Conservation (phyloP, 2,113 vertebrate species). For the Cryptotis parvus region DNA sequence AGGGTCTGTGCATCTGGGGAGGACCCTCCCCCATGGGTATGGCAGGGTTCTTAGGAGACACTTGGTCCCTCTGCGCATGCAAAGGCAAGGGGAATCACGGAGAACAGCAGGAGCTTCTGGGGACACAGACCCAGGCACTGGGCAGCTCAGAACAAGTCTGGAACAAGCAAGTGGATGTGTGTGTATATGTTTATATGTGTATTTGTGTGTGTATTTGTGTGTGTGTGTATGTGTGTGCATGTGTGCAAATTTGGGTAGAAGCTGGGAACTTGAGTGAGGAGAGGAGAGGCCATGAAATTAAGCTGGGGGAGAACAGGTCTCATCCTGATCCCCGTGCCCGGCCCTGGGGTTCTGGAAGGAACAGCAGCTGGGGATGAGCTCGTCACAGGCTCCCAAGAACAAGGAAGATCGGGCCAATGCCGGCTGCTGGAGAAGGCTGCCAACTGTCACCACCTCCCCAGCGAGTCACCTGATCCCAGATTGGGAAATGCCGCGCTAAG, state of each 20-base stretch:
- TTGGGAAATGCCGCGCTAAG: conserved; percentile 70
- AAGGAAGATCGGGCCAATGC: not conserved
- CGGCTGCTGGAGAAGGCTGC: not conserved
- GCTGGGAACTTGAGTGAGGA: not conserved
- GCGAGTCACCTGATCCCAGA: conserved; percentile 9
- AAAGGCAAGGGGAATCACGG: not conserved
- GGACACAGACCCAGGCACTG: not conserved
- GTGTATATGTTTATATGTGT: too few species aligned
- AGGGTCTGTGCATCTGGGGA: not conserved
- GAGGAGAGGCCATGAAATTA: too few species aligned
- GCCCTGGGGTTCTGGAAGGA: too few species aligned
- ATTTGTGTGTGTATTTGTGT: too few species aligned
- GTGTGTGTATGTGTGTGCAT: too few species aligned
- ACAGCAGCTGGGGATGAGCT: not conserved
- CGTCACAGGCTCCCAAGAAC: not conserved
- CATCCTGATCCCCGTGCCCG: too few species aligned
- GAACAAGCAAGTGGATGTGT: too few species aligned
- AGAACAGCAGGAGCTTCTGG: not conserved
- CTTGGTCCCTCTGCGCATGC: fast-evolving
- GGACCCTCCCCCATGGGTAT: not conserved
- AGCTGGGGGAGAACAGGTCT: not conserved
- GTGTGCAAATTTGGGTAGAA: not conserved
- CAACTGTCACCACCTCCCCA: conserved; percentile 61
- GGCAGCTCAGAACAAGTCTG: too few species aligned
- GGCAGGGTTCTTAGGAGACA: not conserved